These are phyloP conservation scores for Junonia oenone DNA, from an alignment of 2,888 invertebrate species.

Conservation along the genomic window DNA sequence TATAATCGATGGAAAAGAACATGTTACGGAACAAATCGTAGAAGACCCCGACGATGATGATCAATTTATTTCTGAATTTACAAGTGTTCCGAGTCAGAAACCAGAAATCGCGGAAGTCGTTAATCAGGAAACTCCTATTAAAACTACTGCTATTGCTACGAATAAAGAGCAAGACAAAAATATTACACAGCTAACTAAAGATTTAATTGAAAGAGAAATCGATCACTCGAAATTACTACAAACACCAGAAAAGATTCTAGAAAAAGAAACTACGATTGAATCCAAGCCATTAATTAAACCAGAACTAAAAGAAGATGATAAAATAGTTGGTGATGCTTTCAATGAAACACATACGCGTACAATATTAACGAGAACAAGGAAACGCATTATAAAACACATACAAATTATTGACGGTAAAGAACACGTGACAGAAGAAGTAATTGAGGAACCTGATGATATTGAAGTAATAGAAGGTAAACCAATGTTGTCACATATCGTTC, in stretches of 20 bases:
- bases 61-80: background rate
- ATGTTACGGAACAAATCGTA: slow-evolving; percentile 82
- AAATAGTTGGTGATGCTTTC: background rate
- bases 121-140: background rate
- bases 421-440: slow-evolving; percentile 88
- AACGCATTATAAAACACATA: slow-evolving; percentile 86
- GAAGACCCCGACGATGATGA: slow-evolving; percentile 72
- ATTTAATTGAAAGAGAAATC: background rate
- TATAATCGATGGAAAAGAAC: slow-evolving; percentile 77
- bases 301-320: background rate
- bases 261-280: background rate
- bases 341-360: background rate
- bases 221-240: background rate
- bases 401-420: slow-evolving; percentile 91
- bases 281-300: background rate
- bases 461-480: slow-evolving; percentile 84
- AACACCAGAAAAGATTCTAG: background rate
- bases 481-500: slow-evolving; percentile 22
- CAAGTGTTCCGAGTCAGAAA: background rate
- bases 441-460: slow-evolving; percentile 90
- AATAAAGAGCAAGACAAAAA: background rate
- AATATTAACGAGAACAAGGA: slow-evolving; percentile 56
- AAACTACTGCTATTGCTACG: background rate
- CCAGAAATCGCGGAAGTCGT: background rate
- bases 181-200: background rate